Conservation (phyloP, 2,113 vertebrate genomes). For the Chinchilla lanigera region DNA sequence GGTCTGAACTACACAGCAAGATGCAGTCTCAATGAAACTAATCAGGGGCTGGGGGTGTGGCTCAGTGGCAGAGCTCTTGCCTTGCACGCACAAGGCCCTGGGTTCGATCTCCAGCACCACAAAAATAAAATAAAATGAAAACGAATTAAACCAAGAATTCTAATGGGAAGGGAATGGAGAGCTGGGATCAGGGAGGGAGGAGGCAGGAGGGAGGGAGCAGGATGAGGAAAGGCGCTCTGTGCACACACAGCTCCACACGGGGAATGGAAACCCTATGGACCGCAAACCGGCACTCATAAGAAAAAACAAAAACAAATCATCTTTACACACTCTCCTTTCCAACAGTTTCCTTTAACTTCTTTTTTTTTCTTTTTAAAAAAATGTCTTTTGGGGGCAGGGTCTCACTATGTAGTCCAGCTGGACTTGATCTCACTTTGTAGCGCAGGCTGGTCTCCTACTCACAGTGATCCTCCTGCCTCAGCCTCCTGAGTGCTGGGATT, state of each 20-base stretch:
- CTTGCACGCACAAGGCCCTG: neutral
- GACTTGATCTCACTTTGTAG: too few species aligned
- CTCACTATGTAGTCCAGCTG: too few species aligned
- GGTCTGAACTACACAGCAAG: neutral
- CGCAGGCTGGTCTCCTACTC: too few species aligned
- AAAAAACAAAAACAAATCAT: neutral
- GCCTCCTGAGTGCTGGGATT: too few species aligned
- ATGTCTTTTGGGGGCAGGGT: too few species aligned
- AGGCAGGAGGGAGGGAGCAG: too few species aligned
- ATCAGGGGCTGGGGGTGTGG: neutral
- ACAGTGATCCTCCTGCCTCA: too few species aligned
- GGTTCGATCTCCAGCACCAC: neutral
- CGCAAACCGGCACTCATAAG: neutral
- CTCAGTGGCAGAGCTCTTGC: neutral
- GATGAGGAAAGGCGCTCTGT: neutral
- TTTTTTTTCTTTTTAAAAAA: too few species aligned
- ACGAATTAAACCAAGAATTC: neutral
- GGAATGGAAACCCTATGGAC: neutral
- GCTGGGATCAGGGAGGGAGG: neutral
- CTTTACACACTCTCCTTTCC: too few species aligned
- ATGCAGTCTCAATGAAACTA: neutral
- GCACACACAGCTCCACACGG: too few species aligned
- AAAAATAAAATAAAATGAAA: neutral
- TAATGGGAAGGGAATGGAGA: neutral
- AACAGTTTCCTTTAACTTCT: too few species aligned